Evolutionary conservation across 2,888 invertebrate genomes (phyloP).

Genomic region (Lomographa bimaculata): DNA sequence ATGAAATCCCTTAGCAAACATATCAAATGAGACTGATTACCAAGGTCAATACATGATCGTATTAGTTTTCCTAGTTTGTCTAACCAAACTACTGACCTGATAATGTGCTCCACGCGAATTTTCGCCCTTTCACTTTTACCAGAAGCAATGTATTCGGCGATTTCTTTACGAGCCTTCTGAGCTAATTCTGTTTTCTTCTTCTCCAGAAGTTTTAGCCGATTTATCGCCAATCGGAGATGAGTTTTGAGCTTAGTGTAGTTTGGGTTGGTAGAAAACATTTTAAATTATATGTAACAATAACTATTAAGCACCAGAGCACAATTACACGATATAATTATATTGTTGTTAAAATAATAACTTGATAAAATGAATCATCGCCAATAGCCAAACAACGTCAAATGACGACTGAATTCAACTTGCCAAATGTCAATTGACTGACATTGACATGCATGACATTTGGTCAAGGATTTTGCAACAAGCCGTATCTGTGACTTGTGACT

Average conservation of each 20-base stretch:
- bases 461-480: too few relatives aligned
- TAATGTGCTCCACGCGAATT: constrained; percentile 99
- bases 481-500: too few relatives aligned
- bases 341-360: too few relatives aligned
- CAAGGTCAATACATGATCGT: too few relatives aligned
- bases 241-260: constrained; percentile 99
- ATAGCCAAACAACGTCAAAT: background rate
- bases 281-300: constrained; percentile 31
- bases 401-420: too few relatives aligned
- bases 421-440: too few relatives aligned
- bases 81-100: constrained; percentile 80
- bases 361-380: constrained; percentile 9
- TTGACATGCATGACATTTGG: too few relatives aligned
- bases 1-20: background rate
- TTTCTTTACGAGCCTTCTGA: constrained; percentile 97
- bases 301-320: constrained; percentile 4
- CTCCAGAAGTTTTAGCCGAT: constrained; percentile 96
- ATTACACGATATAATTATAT: too few relatives aligned
- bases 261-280: constrained; percentile 95
- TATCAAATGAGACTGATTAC: too few relatives aligned
- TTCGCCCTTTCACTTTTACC: constrained; percentile 95
- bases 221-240: constrained; percentile 95
- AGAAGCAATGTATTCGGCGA: constrained; percentile 96
- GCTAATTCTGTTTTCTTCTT: constrained; percentile 99
- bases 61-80: too few relatives aligned